A percentile compares a stretch with the other conserved stretches of the same genome.
These are phyloP conservation scores for Pachypeltis micranthus DNA, from an alignment of 1,140 invertebrate genomes.

Conservation along the genomic window DNA sequence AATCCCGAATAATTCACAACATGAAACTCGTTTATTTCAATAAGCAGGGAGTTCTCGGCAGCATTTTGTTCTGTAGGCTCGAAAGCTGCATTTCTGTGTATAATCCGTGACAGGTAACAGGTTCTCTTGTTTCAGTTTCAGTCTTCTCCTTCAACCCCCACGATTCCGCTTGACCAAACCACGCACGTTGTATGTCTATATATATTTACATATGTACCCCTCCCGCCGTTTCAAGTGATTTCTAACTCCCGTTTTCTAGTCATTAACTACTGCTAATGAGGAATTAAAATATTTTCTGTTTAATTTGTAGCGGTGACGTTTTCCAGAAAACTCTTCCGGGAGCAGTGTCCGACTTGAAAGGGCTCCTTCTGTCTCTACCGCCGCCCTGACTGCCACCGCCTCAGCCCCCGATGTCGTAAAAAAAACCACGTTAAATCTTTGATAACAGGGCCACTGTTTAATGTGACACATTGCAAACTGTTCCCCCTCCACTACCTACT, in stretches of 20 bases:
- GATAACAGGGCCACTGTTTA: not conserved
- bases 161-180: too few species aligned
- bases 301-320: slow-evolving; percentile 4
- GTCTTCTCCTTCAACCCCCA: too few species aligned
- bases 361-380: slow-evolving; percentile 10
- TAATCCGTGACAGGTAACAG: too few species aligned
- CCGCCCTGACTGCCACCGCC: not conserved
- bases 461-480: slow-evolving; percentile 15
- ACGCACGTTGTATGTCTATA: too few species aligned
- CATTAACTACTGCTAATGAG: slow-evolving; percentile 1
- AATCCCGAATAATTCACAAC: too few species aligned
- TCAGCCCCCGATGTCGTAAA: not conserved
- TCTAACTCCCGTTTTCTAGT: not conserved
- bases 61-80: too few species aligned
- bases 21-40: too few species aligned
- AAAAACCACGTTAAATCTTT: not conserved
- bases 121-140: too few species aligned
- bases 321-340: slow-evolving; percentile 14
- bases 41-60: too few species aligned
- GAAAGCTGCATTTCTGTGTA: too few species aligned
- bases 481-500: slow-evolving; percentile 1
- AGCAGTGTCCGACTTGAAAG: slow-evolving; percentile 12
- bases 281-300: slow-evolving; percentile 8
- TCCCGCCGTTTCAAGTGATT: too few species aligned
- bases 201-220: too few species aligned